Base-by-base conservation (phyloP, 2,113 vertebrate genomes). In the Plestiodon gilberti region DNA sequence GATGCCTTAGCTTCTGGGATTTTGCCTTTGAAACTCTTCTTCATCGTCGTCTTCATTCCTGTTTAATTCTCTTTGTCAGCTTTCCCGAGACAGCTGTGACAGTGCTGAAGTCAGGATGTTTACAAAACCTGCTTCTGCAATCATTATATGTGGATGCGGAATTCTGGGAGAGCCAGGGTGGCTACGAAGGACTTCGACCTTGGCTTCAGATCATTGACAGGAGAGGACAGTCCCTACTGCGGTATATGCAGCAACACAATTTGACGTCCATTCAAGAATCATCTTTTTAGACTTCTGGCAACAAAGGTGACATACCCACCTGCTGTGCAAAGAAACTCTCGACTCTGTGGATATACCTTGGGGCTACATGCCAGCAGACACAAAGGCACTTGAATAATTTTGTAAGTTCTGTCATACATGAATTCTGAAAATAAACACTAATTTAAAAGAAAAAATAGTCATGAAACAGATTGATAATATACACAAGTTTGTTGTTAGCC, bases 81-180 rank as follows among this genome's bases (percentile, higher is more conserved):
- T 98, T 98, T 93, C 98, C 99, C 0, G 96, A 95, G 3, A 91
- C 70, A 0, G 97, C 95, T 0, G 95, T 98, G 94, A 96, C 94
- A 13, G 90, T 92, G 2, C 96, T 99, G 17, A 89, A 4, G 65
- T 98, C 98, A 0, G 98, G 98, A 75, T 98, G 98, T 64, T 94
- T 99, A 88, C 95, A 96, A 92, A 96, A 85, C 84, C 94, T 97
- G 92, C 96, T 99, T 87, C 95, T 98, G 52, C 93, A 76, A 75
- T 99, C 98, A 0, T 95, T 99, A 43, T 96, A 86, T 61, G 43
- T 91, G 43, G 99, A 99, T 94, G 93, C 28, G 6, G 97, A 97
- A 91, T 96, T 99, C 93, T 99, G 98, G 98, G 93, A 97, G 6
- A 97, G 95, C 92, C 96, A 93, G 23, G 97, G 98, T 0, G 97